Percentiles rank a stretch among this genome's conserved stretches.
Conservation (phyloP, 2,888 invertebrate species). For the Mythimna vitellina region DNA sequence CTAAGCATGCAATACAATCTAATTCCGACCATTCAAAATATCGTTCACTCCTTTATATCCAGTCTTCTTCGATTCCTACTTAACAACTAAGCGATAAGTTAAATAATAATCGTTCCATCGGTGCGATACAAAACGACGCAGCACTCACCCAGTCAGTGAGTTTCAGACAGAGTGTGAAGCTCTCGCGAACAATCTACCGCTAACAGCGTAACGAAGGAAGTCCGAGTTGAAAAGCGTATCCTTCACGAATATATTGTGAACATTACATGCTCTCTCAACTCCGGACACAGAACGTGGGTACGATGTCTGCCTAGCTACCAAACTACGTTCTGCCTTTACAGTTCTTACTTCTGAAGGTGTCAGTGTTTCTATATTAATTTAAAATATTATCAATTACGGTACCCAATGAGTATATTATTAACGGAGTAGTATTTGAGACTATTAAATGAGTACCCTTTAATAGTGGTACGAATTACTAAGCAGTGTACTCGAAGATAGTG, state of each 20-base stretch:
- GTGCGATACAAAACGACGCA: slow-evolving; percentile 24
- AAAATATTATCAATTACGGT: slow-evolving; percentile 8
- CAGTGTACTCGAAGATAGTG: neutral
- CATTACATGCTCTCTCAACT: neutral
- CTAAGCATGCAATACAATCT: slow-evolving; percentile 67
- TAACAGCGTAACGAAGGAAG: slow-evolving; percentile 19
- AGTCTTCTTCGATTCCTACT: slow-evolving; percentile 80
- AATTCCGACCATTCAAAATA: slow-evolving; percentile 66
- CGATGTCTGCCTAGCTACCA: slow-evolving; percentile 2
- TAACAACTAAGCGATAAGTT: slow-evolving; percentile 64
- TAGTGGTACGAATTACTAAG: neutral
- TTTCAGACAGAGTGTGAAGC: slow-evolving; percentile 1
- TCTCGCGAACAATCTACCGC: slow-evolving; percentile 16
- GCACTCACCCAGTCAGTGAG: slow-evolving; percentile 14
- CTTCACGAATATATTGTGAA: slow-evolving; percentile 11
- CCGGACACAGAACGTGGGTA: slow-evolving; percentile 7
- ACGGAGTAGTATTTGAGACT: slow-evolving; percentile 22
- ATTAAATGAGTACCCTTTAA: slow-evolving; percentile 1
- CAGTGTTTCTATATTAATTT: neutral
- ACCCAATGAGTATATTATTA: slow-evolving; percentile 18
- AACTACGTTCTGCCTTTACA: neutral
- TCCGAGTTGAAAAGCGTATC: slow-evolving; percentile 12
- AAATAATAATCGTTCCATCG: slow-evolving; percentile 40
- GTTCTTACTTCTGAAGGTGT: neutral
- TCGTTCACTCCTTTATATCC: slow-evolving; percentile 71